Base-by-base conservation (phyloP, 2,888 invertebrate species). In the Nezara viridula region DNA sequence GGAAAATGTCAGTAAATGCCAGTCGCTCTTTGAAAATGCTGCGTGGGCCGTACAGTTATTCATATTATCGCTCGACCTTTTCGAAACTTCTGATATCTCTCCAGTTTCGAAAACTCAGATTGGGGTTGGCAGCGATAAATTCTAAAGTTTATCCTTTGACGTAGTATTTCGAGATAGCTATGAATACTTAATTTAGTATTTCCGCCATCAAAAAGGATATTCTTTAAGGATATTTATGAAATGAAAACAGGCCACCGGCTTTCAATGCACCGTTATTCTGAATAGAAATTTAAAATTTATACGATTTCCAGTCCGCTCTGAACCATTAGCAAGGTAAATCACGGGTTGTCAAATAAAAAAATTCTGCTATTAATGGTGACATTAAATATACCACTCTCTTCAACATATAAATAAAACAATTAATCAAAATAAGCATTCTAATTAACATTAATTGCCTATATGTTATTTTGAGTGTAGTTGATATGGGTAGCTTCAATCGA, bases 181-280 rank as follows among this genome's bases (percentile, higher is more conserved):
- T 73, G 66, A 73, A 73, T 73, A 73, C 21, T 37, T 73, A 73
- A 73, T 73, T 73, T 73, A 73, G 32, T 73, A 73, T 73, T 37
- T 73, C 66, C 37, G 66, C 66, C 37, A 37, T 73, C 32, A 37
- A 37, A 73, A 32, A 4, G n/a, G 66, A 21, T 73, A 73, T 73
- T 73, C 66, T 73, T 73, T 73, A 16, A 21, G 66, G 66, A 73
- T 3, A 37, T 73, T 37, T 73, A 73, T 73, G 66, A 2, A 16
- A 37, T 32, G 66, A 73, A 73, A 73, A 73, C 66, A 19, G 66
- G 37, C 37, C 32, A 32, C 66, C 37, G 16, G 21, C 66, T 73
- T 73, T 73, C 19, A 5, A 0, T 73, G 37, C 66, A 37, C 66
- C 66, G 66, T 73, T 73, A 73, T 73, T 37, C 66, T 21, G 19